Evolutionary conservation across 2,888 invertebrate genomes (phyloP).

Genomic region (Cyaniris semiargus): DNA sequence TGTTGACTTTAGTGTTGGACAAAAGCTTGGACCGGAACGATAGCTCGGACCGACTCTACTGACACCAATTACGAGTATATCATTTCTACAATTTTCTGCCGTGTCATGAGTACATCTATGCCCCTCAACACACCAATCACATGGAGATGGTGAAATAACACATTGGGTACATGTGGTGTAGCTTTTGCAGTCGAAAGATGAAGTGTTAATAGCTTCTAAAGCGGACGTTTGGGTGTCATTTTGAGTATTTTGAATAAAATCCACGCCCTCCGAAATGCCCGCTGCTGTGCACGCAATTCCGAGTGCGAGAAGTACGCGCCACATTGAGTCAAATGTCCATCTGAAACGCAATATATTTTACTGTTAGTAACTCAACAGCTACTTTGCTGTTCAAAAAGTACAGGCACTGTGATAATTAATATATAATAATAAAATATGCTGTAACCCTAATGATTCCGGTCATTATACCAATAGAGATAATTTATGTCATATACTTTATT

Average conservation of each 20-base stretch:
- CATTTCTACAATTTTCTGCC: conserved; percentile 96
- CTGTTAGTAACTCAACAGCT: not conserved
- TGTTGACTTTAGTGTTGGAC: conserved; percentile 95
- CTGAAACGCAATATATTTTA: conserved; percentile 71
- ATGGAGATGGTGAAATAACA: conserved; percentile 97
- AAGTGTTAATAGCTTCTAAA: conserved; percentile 98
- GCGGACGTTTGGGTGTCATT: conserved; percentile 92
- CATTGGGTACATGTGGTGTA: conserved; percentile 98
- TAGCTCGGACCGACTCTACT: conserved; percentile 95
- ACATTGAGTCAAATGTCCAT: conserved; percentile 75
- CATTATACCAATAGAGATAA: too few species aligned
- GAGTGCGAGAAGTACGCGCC: conserved; percentile 81
- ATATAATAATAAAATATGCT: too few species aligned
- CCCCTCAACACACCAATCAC: conserved; percentile 99
- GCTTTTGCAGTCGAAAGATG: conserved; percentile 98
- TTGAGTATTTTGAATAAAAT: conserved; percentile 93
- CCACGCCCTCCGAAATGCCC: conserved; percentile 83
- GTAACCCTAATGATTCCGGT: too few species aligned
- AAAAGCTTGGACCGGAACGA: conserved; percentile 95
- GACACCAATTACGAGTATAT: conserved; percentile 94
- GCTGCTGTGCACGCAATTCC: conserved; percentile 77
- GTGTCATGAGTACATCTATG: conserved; percentile 97
- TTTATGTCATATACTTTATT: too few species aligned
- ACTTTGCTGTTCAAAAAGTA: not conserved
- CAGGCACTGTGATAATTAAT: not conserved